phyloP scores from a whole-genome alignment of 1,140 invertebrate species.

The Zaprionus gabonicus region DNA sequence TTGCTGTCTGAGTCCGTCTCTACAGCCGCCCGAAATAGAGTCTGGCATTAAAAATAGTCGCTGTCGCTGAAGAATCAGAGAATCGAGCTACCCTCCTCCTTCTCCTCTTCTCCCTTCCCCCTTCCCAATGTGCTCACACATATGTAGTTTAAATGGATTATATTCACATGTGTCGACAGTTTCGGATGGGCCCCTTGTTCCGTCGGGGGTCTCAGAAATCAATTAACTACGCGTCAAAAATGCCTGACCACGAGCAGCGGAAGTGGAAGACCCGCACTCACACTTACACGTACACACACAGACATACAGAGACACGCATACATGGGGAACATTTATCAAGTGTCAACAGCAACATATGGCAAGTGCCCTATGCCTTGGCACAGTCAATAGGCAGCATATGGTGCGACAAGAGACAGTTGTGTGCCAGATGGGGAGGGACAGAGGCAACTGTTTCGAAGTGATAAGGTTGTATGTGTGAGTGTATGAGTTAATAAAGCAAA shows the following conservation, averaged over 20 bases:
- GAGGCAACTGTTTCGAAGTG: neutral
- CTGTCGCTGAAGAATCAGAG: conserved; percentile 24
- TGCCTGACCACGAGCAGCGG: conserved; percentile 56
- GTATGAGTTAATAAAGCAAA: neutral
- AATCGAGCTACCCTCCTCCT: neutral
- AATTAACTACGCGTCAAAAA: conserved; percentile 74
- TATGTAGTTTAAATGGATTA: conserved; percentile 73
- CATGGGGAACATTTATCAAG: conserved; percentile 68
- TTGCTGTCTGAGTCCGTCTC: conserved; percentile 14
- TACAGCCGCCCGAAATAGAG: conserved; percentile 56
- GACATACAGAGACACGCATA: neutral
- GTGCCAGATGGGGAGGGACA: neutral
- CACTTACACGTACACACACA: neutral
- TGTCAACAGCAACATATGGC: conserved; percentile 63
- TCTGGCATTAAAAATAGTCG: conserved; percentile 42
- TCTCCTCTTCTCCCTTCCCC: neutral
- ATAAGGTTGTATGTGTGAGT: neutral
- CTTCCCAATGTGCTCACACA: neutral
- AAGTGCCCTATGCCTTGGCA: neutral
- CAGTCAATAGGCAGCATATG: conserved; percentile 51
- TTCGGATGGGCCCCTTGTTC: conserved; percentile 27
- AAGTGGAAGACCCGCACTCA: conserved; percentile 37
- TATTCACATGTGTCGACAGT: conserved; percentile 47
- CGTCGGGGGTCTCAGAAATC: conserved; percentile 63
- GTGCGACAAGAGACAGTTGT: neutral